These are phyloP conservation scores for Phoenicopterus ruber DNA, from an alignment of 2,113 vertebrate species.

Conservation along the genomic window DNA sequence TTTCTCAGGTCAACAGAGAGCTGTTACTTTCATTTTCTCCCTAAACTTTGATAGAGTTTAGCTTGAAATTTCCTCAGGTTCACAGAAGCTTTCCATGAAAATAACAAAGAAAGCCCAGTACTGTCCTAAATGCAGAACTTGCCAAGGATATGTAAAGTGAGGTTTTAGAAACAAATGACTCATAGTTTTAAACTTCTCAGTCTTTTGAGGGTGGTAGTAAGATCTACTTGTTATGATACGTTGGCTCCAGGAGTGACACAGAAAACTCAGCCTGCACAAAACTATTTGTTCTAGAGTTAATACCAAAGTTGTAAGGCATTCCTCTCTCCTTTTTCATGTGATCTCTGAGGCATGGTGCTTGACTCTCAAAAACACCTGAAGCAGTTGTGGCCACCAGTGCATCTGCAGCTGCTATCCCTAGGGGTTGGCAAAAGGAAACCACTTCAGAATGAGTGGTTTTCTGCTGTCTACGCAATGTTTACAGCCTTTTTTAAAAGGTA, in stretches of 20 bases:
- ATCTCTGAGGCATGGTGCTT: neutral
- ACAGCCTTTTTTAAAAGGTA: neutral
- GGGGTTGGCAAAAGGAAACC: conserved; percentile 5
- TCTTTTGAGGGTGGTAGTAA: neutral
- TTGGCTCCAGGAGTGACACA: neutral
- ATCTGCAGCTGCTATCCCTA: neutral
- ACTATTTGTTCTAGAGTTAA: neutral
- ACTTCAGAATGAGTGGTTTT: conserved; percentile 32
- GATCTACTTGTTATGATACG: neutral
- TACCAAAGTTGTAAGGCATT: neutral
- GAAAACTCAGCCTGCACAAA: neutral
- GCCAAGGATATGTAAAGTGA: neutral
- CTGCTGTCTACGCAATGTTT: neutral
- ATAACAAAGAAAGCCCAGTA: neutral
- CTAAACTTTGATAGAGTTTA: neutral
- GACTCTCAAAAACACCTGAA: neutral
- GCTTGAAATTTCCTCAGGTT: neutral
- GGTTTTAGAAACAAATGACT: neutral
- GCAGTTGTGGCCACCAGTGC: neutral
- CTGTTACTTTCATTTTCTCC: neutral
- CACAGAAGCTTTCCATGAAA: neutral
- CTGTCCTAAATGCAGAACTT: neutral
- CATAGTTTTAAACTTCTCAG: neutral
- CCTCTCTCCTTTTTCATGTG: neutral
- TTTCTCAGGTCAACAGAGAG: neutral